Evolutionary conservation across 2,113 vertebrate genomes (phyloP).

Genomic region (Scortum barcoo): DNA sequence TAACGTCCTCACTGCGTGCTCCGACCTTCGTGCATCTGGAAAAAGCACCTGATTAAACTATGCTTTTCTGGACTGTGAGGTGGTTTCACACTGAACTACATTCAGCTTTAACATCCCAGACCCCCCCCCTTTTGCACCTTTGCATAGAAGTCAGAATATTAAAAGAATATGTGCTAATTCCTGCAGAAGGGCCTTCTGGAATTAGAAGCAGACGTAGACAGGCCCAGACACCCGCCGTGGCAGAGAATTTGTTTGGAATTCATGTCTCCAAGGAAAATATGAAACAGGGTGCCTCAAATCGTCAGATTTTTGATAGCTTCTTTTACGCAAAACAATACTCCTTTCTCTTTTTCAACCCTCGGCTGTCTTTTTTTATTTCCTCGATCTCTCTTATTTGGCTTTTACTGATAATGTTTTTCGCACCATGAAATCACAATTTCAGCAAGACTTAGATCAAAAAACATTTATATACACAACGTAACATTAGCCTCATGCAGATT

Average conservation of each 20-base stretch:
- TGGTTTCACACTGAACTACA: background rate
- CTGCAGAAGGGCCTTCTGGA: constrained; percentile 84
- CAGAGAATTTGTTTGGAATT: constrained; percentile 91
- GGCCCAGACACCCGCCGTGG: constrained; percentile 85
- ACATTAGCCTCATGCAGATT: background rate
- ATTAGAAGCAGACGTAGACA: constrained; percentile 81
- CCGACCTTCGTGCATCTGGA: background rate
- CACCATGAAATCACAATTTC: background rate
- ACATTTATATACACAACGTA: background rate
- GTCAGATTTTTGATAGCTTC: constrained; percentile 63
- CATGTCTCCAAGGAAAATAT: constrained; percentile 88
- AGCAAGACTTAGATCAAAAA: background rate
- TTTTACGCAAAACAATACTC: constrained; percentile 26
- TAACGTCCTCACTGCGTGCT: background rate
- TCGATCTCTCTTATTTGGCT: background rate
- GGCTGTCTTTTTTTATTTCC: background rate
- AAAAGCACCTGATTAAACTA: background rate
- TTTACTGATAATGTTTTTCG: background rate
- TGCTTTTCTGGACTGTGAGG: background rate
- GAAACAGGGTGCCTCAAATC: constrained; percentile 76
- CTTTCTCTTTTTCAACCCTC: constrained; percentile 13
- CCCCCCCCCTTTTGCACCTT: background rate
- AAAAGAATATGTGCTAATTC: constrained; percentile 80
- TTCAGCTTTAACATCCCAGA: constrained; percentile 13
- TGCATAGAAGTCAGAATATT: constrained; percentile 51